Conservation (phyloP, 2,888 invertebrate genomes). For the Nomada lathburiana region DNA sequence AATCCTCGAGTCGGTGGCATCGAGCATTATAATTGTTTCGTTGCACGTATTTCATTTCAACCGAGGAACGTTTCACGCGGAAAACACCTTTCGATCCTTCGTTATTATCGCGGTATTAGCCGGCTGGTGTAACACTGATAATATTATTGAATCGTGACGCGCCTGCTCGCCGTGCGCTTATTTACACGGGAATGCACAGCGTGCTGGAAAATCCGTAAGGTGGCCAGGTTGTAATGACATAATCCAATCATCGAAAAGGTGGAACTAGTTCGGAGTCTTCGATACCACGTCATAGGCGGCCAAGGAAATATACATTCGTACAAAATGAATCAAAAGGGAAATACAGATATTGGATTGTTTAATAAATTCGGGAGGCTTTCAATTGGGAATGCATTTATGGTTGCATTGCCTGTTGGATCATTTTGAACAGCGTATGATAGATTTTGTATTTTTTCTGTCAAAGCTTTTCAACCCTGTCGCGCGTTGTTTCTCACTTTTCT, state of each 20-base stretch:
- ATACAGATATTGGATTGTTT: no score
- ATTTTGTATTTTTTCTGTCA: no score
- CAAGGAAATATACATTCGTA: no score
- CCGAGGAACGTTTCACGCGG: background rate
- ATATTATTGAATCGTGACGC: slow-evolving; percentile 41
- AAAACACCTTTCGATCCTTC: slow-evolving; percentile 6
- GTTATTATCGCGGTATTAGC: slow-evolving; percentile 23
- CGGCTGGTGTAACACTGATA: slow-evolving; percentile 5
- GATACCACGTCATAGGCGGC: background rate
- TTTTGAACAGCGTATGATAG: no score
- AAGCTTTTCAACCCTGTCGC: no score
- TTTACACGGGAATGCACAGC: slow-evolving; percentile 5
- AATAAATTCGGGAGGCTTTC: no score
- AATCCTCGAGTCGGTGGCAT: background rate
- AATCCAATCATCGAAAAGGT: slow-evolving; percentile 6
- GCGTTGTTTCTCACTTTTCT: no score
- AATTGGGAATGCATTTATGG: no score
- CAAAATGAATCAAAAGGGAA: no score
- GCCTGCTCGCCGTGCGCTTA: slow-evolving; percentile 1
- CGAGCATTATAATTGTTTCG: slow-evolving; percentile 31
- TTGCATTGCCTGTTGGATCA: no score
- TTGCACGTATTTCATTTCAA: slow-evolving; percentile 43
- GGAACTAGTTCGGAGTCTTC: slow-evolving; percentile 20
- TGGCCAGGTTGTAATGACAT: slow-evolving; percentile 17
- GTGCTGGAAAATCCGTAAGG: slow-evolving; percentile 17